Conservation (phyloP, 2,797 vertebrate species). For the Glossophaga mutica region DNA sequence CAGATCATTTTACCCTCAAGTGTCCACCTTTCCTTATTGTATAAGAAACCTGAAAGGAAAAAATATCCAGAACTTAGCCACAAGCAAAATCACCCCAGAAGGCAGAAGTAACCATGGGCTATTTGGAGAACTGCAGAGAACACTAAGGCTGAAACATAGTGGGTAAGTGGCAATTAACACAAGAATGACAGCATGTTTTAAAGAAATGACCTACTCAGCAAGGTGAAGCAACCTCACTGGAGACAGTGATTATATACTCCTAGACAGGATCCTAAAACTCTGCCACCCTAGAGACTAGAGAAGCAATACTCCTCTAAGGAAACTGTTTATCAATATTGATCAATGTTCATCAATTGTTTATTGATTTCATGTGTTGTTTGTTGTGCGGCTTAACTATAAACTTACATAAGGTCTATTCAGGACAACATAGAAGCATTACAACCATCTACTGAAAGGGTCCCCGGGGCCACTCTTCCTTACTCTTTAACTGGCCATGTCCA, state of each 20-base stretch:
- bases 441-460: not conserved
- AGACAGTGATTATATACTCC: not conserved
- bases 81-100: not conserved
- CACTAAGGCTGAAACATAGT: fast-evolving
- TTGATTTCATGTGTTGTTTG: not conserved
- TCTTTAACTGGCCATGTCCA: not conserved
- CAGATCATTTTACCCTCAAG: not conserved
- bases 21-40: not conserved
- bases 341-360: no score
- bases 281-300: not conserved
- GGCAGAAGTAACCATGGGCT: not conserved
- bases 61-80: not conserved
- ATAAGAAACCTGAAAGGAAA: not conserved
- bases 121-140: not conserved
- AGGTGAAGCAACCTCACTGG: not conserved
- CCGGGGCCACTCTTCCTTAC: not conserved
- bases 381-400: not conserved
- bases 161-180: not conserved
- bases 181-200: not conserved
- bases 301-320: not conserved
- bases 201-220: not conserved
- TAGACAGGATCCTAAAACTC: not conserved
- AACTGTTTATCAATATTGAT: not conserved
- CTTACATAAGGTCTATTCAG: not conserved
- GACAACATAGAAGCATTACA: not conserved